Evolutionary conservation across 2,797 vertebrate species (phyloP).

Genomic region (Psittacula echo): DNA sequence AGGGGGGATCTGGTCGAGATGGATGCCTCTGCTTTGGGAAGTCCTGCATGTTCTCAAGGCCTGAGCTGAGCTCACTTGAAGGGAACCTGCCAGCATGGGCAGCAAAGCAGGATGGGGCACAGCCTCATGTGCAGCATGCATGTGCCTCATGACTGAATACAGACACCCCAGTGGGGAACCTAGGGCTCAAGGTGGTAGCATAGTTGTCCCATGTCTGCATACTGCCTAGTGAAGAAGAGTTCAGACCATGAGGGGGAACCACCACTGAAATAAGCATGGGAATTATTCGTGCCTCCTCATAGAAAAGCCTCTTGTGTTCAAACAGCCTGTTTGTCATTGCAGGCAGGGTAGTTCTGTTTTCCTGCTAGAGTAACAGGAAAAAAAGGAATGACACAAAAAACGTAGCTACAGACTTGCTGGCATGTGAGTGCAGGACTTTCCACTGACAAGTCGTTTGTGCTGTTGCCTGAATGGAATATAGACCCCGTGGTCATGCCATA

Average conservation of each 20-base stretch:
- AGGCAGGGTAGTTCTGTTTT: neutral
- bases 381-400: neutral
- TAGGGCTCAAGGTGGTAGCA: neutral
- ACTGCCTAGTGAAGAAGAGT: neutral
- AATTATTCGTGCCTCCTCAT: neutral
- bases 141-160: neutral
- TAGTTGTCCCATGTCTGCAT: neutral
- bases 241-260: neutral
- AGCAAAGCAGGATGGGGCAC: rapidly evolving
- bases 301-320: neutral
- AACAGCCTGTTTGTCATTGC: neutral
- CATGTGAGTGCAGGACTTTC: neutral
- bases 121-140: neutral
- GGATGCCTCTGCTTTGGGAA: neutral
- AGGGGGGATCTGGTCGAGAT: too few relatives aligned
- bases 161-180: rapidly evolving
- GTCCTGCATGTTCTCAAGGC: too few relatives aligned
- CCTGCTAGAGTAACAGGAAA: neutral
- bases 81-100: neutral
- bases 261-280: neutral
- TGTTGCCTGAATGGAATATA: neutral
- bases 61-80: neutral
- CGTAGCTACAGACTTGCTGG: neutral
- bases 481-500: slow-evolving; percentile 10
- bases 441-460: neutral